These are phyloP conservation scores for Digitonthophagus gazella DNA, from an alignment of 2,888 invertebrate species.

Conservation along the genomic window DNA sequence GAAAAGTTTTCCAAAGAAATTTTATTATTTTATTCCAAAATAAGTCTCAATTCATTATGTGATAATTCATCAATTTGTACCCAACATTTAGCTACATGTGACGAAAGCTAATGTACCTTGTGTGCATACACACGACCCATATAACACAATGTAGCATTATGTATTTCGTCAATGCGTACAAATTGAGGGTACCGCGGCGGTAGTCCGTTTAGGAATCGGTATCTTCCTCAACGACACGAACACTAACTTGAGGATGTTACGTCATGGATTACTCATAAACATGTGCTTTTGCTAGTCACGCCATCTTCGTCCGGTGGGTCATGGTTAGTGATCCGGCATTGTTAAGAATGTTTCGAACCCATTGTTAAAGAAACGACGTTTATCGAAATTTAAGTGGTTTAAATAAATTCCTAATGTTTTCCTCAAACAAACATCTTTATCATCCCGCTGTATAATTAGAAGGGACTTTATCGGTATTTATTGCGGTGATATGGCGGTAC, in stretches of 20 bases:
- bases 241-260: slow-evolving; percentile 32
- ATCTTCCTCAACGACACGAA: slow-evolving; percentile 22
- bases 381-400: neutral
- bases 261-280: slow-evolving; percentile 25
- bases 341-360: neutral
- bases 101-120: neutral
- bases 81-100: neutral
- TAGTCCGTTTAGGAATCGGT: neutral
- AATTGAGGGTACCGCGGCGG: neutral
- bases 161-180: neutral
- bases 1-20: too few species aligned
- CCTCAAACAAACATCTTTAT: neutral
- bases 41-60: too few species aligned
- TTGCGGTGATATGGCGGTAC: neutral
- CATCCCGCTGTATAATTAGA: neutral
- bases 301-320: slow-evolving; percentile 34
- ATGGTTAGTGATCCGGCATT: slow-evolving; percentile 29
- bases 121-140: neutral
- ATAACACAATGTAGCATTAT: neutral
- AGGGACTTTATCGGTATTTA: neutral
- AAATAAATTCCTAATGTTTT: neutral
- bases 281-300: slow-evolving; percentile 32
- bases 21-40: too few species aligned
- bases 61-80: neutral
- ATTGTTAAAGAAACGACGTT: neutral